Percentiles rank a stretch among this genome's conserved stretches.
Conservation (phyloP, 2,888 invertebrate genomes). For the Diachrysia chrysitis region DNA sequence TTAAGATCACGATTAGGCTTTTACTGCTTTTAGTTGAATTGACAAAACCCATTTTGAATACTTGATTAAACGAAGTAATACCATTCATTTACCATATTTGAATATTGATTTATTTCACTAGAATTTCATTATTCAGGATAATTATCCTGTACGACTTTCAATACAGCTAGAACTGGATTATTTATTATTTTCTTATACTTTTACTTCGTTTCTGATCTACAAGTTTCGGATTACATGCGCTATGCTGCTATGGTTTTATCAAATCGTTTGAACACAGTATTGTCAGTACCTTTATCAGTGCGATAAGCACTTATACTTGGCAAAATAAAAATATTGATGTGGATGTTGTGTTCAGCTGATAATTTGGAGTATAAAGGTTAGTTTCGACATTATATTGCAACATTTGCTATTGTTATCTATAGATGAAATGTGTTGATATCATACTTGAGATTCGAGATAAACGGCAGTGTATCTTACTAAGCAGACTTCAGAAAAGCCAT, state of each 20-base stretch:
- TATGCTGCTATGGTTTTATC: slow-evolving; percentile 6
- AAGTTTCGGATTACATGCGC: not conserved
- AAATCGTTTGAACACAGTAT: slow-evolving; percentile 14
- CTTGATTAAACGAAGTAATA: not conserved
- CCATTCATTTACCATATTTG: not conserved
- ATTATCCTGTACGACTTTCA: too few species aligned
- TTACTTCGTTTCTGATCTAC: not conserved
- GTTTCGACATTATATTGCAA: slow-evolving; percentile 47
- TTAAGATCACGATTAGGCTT: slow-evolving; percentile 58
- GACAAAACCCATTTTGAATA: not conserved
- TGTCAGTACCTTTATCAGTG: slow-evolving; percentile 53
- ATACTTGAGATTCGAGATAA: slow-evolving; percentile 28
- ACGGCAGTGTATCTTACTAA: slow-evolving; percentile 9
- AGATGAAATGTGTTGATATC: slow-evolving; percentile 18
- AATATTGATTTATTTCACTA: not conserved
- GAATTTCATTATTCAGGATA: not conserved
- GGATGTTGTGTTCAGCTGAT: slow-evolving; percentile 67
- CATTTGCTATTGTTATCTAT: slow-evolving; percentile 38
- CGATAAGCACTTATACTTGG: slow-evolving; percentile 40
- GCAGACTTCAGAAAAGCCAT: not conserved
- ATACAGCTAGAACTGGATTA: not conserved
- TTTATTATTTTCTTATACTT: not conserved
- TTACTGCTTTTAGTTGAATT: slow-evolving; percentile 34
- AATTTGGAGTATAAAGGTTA: slow-evolving; percentile 44
- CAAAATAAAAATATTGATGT: slow-evolving; percentile 63